Conservation (phyloP, 2,797 vertebrate genomes). For the Sebastes taczanowskii region DNA sequence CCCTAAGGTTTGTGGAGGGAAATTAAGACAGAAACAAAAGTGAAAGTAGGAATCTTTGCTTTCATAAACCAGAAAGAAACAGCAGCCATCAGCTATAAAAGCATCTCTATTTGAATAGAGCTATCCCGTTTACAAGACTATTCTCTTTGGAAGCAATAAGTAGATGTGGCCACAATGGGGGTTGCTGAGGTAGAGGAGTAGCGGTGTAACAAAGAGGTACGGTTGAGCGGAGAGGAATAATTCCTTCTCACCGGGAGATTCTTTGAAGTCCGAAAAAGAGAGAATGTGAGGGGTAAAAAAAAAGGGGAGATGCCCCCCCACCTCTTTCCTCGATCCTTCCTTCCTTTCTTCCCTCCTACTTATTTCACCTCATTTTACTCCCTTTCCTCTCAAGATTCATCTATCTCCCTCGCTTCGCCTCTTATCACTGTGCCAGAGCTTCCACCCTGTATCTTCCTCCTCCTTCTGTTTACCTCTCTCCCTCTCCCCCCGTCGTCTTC, state of each 20-base stretch:
- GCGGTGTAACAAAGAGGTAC: conserved; percentile 35
- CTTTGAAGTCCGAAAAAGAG: conserved; percentile 72
- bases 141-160: conserved; percentile 20
- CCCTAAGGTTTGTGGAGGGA: background rate
- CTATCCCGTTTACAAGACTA: conserved; percentile 28
- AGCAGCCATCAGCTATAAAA: background rate
- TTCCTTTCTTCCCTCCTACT: conserved; percentile 2
- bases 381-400: conserved; percentile 8
- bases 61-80: background rate
- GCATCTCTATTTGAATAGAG: background rate
- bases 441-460: background rate
- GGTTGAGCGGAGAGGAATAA: conserved; percentile 67
- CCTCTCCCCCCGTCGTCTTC: conserved; percentile 2
- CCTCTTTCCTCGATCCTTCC: conserved; percentile 7
- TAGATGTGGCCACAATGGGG: conserved; percentile 28
- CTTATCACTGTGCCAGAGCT: conserved; percentile 7
- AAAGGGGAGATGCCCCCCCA: conserved; percentile 10
- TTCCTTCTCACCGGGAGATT: conserved; percentile 65
- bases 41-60: background rate
- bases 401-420: conserved; percentile 6
- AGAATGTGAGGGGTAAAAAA: conserved; percentile 52
- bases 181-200: conserved; percentile 19
- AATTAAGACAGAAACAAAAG: background rate
- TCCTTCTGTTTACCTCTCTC: conserved; percentile 4
- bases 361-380: conserved; percentile 9